Evolutionary conservation across 1,140 invertebrate genomes (phyloP), one percentile per base, ranked within the genome.

Genomic region (Pissodes strobi): DNA sequence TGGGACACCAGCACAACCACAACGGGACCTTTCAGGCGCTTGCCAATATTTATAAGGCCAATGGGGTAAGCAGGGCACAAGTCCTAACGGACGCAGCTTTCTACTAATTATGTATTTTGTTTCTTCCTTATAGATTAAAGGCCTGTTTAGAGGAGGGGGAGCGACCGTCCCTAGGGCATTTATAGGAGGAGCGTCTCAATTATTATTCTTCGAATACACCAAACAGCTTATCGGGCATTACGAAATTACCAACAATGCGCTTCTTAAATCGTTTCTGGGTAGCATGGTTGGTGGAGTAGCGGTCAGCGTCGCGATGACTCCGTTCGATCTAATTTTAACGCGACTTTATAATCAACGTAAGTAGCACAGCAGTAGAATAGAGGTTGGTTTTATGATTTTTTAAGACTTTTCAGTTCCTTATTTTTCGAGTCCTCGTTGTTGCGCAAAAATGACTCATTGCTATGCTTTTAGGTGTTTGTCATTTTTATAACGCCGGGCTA

Each of bases 261-360:
- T 89, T 67, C 67, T 87, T 18, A 83, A 87, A 62, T 89, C 91
- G 0, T 90, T 97, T 69, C 69, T 85, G 2, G 88, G 91, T 2
- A 90, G 91, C 22, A 85, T 92, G 71, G 78, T 93, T 2, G 90
- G 92, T 10, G 93, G 93, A 1, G 77, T 92, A 6, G 85, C 88
- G 9, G 89, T 95, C 75, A 89, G 90, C 0, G 27, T 92, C 0
- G 86, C 86, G 43, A 93, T 97, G 81, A 94, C 93, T 34, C 95
- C 94, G 0, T 93, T 95, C 69, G 94, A 97, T 80, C 89, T 96
- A 0, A 84, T 97, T 41, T 90, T 92, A 1, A 96, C 94, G 0
- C 83, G 94, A 48, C 79, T 97, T 10, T 97, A 95, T 68, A 97
- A 97, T 81, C 94, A 97, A 87, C 87, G 90, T 89, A 80, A 81